Conservation (phyloP, 2,113 vertebrate species). For the Podilymbus podiceps region DNA sequence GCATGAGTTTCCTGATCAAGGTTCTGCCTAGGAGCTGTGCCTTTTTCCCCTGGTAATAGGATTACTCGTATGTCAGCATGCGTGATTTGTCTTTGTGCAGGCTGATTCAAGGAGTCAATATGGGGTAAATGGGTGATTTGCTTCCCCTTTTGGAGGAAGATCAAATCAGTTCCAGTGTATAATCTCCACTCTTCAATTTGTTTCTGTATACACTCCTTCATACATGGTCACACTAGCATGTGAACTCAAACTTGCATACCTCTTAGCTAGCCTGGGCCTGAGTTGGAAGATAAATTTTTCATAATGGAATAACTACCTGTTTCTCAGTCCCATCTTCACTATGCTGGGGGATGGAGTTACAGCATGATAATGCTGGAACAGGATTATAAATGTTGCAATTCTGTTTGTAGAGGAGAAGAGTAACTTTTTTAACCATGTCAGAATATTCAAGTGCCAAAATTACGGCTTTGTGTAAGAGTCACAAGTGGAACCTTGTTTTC, state of each 20-base stretch:
- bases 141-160: neutral
- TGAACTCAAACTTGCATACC: neutral
- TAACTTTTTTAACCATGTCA: neutral
- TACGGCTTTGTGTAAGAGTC: neutral
- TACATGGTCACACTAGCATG: neutral
- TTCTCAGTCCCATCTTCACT: neutral
- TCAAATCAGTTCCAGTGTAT: neutral
- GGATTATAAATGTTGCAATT: neutral
- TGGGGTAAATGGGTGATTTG: neutral
- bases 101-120: neutral
- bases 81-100: neutral
- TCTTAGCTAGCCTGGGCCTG: neutral
- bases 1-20: neutral
- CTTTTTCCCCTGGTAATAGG: neutral
- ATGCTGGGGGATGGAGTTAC: neutral
- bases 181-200: neutral
- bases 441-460: neutral
- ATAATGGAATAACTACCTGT: neutral
- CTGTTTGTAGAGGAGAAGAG: neutral
- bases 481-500: neutral
- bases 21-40: neutral
- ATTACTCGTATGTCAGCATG: neutral
- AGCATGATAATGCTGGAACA: neutral
- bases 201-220: neutral
- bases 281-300: neutral